These are phyloP conservation scores for Orgyia antiqua DNA, from an alignment of 2,888 invertebrate genomes.

Conservation along the genomic window DNA sequence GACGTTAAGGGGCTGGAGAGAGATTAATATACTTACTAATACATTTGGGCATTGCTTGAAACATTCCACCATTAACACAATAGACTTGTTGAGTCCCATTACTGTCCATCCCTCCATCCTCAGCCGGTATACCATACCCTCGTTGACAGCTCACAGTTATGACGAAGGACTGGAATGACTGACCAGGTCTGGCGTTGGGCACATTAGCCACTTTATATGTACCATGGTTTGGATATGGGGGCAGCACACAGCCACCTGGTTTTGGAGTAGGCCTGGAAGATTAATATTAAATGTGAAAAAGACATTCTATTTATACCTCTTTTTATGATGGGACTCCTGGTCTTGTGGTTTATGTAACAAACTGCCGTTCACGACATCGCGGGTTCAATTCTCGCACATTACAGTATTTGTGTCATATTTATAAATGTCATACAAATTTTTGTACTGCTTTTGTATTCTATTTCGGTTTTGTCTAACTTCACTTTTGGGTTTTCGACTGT, in stretches of 20 bases:
- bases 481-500: too few relatives aligned
- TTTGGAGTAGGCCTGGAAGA: slow-evolving; percentile 2
- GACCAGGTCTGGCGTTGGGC: slow-evolving; percentile 2
- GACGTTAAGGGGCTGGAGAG: too few relatives aligned
- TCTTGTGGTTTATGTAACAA: too few relatives aligned
- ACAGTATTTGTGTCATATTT: too few relatives aligned
- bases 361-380: too few relatives aligned
- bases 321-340: background rate
- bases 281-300: too few relatives aligned
- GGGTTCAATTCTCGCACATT: too few relatives aligned
- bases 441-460: too few relatives aligned
- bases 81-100: slow-evolving; percentile 1
- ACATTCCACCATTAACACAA: slow-evolving; percentile 4
- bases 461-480: too few relatives aligned
- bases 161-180: background rate
- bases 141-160: background rate
- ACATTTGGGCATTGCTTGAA: background rate
- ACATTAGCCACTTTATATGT: slow-evolving; percentile 1
- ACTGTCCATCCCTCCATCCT: background rate
- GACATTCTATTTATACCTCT: background rate
- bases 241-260: slow-evolving; percentile 1
- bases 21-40: slow-evolving; percentile 4
- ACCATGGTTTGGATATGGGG: slow-evolving; percentile 4
- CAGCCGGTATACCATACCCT: background rate
- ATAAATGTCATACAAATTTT: too few relatives aligned